Percentiles rank a stretch among this genome's conserved stretches.
These are phyloP conservation scores for Gopherus flavomarginatus DNA, from an alignment of 2,113 vertebrate genomes.

Conservation along the genomic window DNA sequence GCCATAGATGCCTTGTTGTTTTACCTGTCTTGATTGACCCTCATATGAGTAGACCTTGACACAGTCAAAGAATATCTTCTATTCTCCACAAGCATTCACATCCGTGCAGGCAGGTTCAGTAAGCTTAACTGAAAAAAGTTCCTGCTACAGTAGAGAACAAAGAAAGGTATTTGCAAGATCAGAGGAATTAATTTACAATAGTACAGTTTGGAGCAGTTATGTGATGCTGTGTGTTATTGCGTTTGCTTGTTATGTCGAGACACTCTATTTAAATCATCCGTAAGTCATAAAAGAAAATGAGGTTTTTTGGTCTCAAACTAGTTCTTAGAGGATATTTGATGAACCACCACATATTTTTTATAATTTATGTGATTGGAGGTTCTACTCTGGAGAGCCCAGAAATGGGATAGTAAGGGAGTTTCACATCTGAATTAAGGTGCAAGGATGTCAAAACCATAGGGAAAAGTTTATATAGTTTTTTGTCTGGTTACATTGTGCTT, in stretches of 20 bases:
- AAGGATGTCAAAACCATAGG: neutral
- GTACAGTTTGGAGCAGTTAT: neutral
- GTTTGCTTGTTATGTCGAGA: neutral
- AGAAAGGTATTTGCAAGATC: neutral
- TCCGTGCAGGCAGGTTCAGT: neutral
- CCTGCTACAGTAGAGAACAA: neutral
- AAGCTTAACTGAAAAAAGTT: neutral
- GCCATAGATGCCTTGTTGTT: neutral
- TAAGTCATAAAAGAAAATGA: neutral
- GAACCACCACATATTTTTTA: neutral
- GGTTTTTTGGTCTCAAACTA: neutral
- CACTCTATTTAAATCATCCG: neutral
- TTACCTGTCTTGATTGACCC: neutral
- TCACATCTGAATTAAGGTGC: neutral
- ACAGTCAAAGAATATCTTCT: neutral
- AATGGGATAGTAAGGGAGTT: neutral
- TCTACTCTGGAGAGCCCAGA: neutral
- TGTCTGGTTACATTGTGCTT: neutral
- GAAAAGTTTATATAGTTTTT: neutral
- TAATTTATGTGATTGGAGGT: neutral
- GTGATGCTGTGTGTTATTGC: neutral
- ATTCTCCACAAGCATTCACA: accelerated
- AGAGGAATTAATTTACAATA: neutral
- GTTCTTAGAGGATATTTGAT: neutral
- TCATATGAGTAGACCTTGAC: neutral